Evolutionary conservation across 2,797 vertebrate species (phyloP).

Genomic region (Chrysocyon brachyurus): DNA sequence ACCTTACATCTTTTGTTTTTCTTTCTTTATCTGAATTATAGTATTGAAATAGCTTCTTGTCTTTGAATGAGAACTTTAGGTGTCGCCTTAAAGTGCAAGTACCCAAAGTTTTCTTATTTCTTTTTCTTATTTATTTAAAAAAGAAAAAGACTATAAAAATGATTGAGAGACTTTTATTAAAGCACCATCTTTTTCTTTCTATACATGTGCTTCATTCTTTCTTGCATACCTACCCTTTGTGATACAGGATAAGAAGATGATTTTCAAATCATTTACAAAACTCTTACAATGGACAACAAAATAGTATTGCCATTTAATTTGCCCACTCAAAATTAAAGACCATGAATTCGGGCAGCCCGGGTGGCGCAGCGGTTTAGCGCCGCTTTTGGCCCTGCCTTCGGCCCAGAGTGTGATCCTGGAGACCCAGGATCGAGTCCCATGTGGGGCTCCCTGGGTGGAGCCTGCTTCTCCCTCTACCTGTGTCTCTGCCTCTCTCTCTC

Average conservation of each 20-base stretch:
- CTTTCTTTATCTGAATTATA: slow-evolving; percentile 22
- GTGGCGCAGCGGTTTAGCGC: too few species aligned
- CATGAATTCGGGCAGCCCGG: background rate
- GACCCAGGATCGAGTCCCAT: too few species aligned
- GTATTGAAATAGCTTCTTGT: slow-evolving; percentile 22
- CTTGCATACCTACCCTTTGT: slow-evolving; percentile 41
- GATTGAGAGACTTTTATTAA: slow-evolving; percentile 22
- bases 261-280: background rate
- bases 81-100: slow-evolving; percentile 51
- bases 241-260: slow-evolving; percentile 11
- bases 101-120: background rate
- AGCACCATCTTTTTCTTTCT: slow-evolving; percentile 11
- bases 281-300: background rate
- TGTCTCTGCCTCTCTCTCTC: too few species aligned
- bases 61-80: slow-evolving; percentile 41
- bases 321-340: slow-evolving; percentile 41
- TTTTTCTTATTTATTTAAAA: background rate
- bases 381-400: too few species aligned
- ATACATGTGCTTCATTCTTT: slow-evolving; percentile 27
- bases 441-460: too few species aligned
- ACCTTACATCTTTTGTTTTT: slow-evolving; percentile 39
- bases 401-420: too few species aligned
- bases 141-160: background rate
- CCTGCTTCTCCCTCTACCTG: too few species aligned
- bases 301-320: slow-evolving; percentile 61